These are phyloP conservation scores for Synanthedon andrenaeformis DNA, from an alignment of 2,888 invertebrate species.

Conservation along the genomic window DNA sequence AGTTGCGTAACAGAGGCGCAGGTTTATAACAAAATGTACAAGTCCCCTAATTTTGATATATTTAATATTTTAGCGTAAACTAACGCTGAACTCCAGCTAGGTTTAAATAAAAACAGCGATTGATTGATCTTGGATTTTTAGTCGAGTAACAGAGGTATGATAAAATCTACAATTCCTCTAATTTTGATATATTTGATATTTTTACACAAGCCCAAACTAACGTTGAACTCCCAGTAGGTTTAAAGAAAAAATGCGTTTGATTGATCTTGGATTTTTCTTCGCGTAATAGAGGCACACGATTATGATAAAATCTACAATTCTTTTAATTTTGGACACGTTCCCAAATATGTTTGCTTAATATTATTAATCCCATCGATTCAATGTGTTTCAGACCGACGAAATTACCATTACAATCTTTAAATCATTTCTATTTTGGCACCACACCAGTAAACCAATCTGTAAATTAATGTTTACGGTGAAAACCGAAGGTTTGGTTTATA, in stretches of 20 bases:
- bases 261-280: background rate
- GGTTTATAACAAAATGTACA: no score
- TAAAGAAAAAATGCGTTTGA: background rate
- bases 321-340: slow-evolving; percentile 3
- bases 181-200: slow-evolving; percentile 23
- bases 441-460: slow-evolving; percentile 3
- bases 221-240: slow-evolving; percentile 11
- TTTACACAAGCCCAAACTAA: slow-evolving; percentile 40
- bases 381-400: slow-evolving; percentile 9
- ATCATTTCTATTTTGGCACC: slow-evolving; percentile 17
- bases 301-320: no score
- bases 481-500: slow-evolving; percentile 13
- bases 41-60: slow-evolving; percentile 11
- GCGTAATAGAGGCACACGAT: background rate
- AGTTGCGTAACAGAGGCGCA: background rate
- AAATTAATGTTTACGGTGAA: slow-evolving; percentile 11
- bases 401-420: slow-evolving; percentile 11
- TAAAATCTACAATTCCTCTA: no score
- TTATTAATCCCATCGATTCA: slow-evolving; percentile 9
- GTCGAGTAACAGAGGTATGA: background rate
- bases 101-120: background rate
- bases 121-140: background rate
- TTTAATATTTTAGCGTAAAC: slow-evolving; percentile 36
- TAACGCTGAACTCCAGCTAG: slow-evolving; percentile 13
- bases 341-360: slow-evolving; percentile 5